Conservation (phyloP, 2,113 vertebrate genomes). For the Brevimyrus niger region DNA sequence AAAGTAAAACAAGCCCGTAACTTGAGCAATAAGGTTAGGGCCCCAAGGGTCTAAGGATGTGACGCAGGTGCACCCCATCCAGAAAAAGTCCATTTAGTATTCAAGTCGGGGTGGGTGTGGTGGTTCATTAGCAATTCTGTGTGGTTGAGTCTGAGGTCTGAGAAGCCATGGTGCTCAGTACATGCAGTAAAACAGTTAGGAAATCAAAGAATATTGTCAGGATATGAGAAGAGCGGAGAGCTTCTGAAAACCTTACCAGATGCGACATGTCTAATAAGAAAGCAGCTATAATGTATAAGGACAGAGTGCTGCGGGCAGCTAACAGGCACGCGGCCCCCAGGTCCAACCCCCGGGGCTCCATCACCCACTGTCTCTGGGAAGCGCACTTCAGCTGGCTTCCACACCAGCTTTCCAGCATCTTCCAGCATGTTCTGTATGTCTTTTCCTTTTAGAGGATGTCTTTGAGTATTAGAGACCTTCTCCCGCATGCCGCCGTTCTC, state of each 20-base stretch:
- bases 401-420: neutral
- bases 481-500: neutral
- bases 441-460: neutral
- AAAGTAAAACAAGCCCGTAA: neutral
- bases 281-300: neutral
- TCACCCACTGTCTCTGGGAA: neutral
- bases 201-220: neutral
- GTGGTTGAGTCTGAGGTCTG: neutral
- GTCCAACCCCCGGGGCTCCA: neutral
- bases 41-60: neutral
- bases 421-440: neutral
- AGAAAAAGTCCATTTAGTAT: neutral
- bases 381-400: neutral
- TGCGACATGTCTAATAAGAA: neutral
- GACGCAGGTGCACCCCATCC: neutral
- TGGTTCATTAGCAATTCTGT: neutral
- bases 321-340: neutral
- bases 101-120: neutral
- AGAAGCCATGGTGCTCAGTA: neutral
- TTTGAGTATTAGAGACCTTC: neutral
- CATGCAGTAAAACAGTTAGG: neutral
- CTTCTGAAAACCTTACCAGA: neutral
- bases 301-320: neutral
- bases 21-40: neutral
- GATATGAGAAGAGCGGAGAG: neutral